Evolutionary conservation across 2,113 vertebrate species (phyloP).

Genomic region (Tragelaphus scriptus): DNA sequence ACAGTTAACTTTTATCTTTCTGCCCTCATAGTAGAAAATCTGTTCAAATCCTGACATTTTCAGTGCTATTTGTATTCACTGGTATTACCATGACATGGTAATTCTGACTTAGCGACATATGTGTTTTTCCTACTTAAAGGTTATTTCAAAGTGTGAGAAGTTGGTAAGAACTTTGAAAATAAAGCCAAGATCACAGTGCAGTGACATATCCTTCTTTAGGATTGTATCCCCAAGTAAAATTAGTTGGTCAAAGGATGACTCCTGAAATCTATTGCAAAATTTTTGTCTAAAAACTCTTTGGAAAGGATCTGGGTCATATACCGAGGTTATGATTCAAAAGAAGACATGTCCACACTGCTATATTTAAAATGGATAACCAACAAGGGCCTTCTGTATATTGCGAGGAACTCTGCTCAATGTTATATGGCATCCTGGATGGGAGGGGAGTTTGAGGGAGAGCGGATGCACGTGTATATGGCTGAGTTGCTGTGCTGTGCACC

Average conservation of each 20-base stretch:
- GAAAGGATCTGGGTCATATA: background rate
- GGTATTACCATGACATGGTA: conserved; percentile 64
- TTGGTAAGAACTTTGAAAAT: conserved; percentile 55
- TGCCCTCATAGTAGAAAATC: conserved; percentile 50
- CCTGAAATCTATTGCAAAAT: background rate
- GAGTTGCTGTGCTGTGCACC: background rate
- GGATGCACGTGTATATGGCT: background rate
- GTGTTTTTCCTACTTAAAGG: conserved; percentile 61
- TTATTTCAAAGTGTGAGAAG: conserved; percentile 62
- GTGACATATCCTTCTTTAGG: background rate
- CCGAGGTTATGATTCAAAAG: background rate
- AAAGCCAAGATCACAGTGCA: conserved; percentile 24
- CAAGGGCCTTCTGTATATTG: background rate
- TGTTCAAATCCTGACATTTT: conserved; percentile 65
- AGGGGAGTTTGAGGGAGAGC: background rate
- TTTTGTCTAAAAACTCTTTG: background rate
- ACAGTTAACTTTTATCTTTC: conserved; percentile 35
- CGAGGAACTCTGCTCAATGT: background rate
- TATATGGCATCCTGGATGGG: background rate
- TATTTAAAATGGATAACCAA: background rate
- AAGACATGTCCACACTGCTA: background rate
- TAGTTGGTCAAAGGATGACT: background rate
- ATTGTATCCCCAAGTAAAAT: background rate
- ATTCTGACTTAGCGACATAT: conserved; percentile 66
- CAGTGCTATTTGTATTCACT: conserved; percentile 65